phyloP scores from a whole-genome alignment of 2,797 vertebrate genomes.

The Gymnoscopelus braueri region DNA sequence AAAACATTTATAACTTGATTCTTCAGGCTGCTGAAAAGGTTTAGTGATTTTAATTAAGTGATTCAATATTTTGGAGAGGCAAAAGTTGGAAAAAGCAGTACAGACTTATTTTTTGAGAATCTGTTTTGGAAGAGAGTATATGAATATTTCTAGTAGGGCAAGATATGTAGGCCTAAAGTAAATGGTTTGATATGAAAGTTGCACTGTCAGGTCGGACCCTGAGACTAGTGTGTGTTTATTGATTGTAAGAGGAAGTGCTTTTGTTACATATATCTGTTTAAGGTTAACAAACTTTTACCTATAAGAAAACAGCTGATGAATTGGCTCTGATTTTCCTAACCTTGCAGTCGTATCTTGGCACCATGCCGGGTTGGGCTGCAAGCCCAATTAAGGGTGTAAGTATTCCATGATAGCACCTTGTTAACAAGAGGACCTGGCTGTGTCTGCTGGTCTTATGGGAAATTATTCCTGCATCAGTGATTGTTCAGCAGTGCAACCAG shows the following conservation, averaged over 20 bases:
- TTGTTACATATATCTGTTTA: not conserved
- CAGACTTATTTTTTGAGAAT: not conserved
- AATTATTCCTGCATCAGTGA: constrained; percentile 12
- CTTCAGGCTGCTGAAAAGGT: not conserved
- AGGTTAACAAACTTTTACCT: too few relatives aligned
- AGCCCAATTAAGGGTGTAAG: constrained; percentile 36
- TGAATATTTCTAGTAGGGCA: not conserved
- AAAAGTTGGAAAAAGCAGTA: not conserved
- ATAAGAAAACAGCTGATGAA: not conserved
- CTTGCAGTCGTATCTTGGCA: not conserved
- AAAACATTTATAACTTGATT: not conserved
- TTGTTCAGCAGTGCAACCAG: not conserved
- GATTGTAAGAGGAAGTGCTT: not conserved
- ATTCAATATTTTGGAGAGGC: not conserved
- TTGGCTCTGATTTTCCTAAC: not conserved
- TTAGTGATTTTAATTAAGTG: not conserved
- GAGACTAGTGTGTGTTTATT: not conserved
- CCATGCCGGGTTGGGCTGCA: constrained; percentile 10
- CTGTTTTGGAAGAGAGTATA: not conserved
- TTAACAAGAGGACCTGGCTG: constrained; percentile 28
- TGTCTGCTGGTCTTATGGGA: constrained; percentile 15
- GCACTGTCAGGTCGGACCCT: too few relatives aligned
- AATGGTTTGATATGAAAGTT: too few relatives aligned
- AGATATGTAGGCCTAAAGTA: too few relatives aligned
- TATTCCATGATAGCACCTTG: constrained; percentile 35